These are phyloP conservation scores for Gavialis gangeticus DNA, from an alignment of 2,113 vertebrate genomes.

Conservation along the genomic window DNA sequence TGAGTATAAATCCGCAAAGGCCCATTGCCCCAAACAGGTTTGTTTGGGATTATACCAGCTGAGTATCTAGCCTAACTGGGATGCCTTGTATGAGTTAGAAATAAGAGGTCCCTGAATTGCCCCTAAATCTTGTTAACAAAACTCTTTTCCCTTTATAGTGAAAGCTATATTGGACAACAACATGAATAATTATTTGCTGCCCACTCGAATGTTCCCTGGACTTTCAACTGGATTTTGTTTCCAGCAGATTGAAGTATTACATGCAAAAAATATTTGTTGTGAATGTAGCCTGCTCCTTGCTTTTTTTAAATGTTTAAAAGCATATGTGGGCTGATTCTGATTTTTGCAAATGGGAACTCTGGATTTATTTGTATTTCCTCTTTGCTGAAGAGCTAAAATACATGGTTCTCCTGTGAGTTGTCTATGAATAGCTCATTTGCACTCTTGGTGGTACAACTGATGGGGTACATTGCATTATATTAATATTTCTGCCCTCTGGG, in stretches of 20 bases:
- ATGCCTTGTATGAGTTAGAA: background rate
- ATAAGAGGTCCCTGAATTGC: background rate
- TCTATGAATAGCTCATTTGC: background rate
- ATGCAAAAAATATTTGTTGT: background rate
- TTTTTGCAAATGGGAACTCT: background rate
- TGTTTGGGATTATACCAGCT: background rate
- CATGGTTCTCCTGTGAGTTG: background rate
- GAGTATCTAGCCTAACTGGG: conserved; percentile 6
- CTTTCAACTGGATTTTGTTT: background rate
- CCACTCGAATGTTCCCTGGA: background rate
- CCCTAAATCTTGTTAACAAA: background rate
- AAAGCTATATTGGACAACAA: background rate
- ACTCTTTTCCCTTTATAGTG: background rate
- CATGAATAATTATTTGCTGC: background rate
- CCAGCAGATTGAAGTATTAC: background rate
- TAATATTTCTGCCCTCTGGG: background rate
- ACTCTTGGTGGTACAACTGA: rapidly evolving
- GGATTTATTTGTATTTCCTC: background rate
- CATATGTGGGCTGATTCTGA: background rate
- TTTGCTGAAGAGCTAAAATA: background rate
- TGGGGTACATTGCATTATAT: background rate
- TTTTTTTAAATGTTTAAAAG: background rate
- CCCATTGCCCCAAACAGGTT: conserved; percentile 30
- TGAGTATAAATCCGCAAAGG: conserved; percentile 43
- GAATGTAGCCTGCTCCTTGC: background rate